Conservation (phyloP, 1,140 invertebrate genomes). For the Apis florea region DNA sequence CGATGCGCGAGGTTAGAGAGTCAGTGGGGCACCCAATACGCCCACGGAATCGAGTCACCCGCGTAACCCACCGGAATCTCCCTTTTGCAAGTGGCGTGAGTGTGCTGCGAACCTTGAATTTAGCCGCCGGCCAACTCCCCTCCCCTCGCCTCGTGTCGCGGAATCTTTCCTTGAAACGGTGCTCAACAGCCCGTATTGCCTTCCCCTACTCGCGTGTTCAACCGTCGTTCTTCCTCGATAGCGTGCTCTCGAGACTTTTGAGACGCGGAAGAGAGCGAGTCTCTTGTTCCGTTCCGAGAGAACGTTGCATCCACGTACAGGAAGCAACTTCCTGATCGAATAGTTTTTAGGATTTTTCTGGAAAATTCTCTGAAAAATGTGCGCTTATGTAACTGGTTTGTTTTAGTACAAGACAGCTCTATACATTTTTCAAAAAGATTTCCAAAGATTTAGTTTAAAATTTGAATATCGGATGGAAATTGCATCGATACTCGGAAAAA, state of each 20-base stretch:
- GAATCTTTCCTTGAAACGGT: slow-evolving; percentile 4
- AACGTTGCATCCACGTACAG: not conserved
- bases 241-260: not conserved
- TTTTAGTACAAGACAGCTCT: too few relatives aligned
- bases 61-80: slow-evolving; percentile 12
- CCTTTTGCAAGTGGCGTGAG: slow-evolving; percentile 10
- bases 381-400: too few relatives aligned
- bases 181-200: slow-evolving; percentile 29
- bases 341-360: too few relatives aligned
- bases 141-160: slow-evolving; percentile 32
- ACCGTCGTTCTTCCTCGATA: slow-evolving; percentile 12
- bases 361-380: too few relatives aligned
- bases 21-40: slow-evolving; percentile 66
- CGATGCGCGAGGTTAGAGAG: slow-evolving; percentile 66
- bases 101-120: slow-evolving; percentile 38
- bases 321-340: not conserved
- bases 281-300: too few relatives aligned
- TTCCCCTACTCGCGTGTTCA: slow-evolving; percentile 10
- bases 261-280: too few relatives aligned
- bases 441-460: slow-evolving; percentile 41
- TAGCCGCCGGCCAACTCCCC: slow-evolving; percentile 17
- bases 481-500: too few relatives aligned
- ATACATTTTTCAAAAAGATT: too few relatives aligned
- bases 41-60: slow-evolving; percentile 30
- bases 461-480: too few relatives aligned